Evolutionary conservation across 2,888 invertebrate species (phyloP), one percentile per base, ranked within the genome.

Genomic region (Mactromeris polynyma): DNA sequence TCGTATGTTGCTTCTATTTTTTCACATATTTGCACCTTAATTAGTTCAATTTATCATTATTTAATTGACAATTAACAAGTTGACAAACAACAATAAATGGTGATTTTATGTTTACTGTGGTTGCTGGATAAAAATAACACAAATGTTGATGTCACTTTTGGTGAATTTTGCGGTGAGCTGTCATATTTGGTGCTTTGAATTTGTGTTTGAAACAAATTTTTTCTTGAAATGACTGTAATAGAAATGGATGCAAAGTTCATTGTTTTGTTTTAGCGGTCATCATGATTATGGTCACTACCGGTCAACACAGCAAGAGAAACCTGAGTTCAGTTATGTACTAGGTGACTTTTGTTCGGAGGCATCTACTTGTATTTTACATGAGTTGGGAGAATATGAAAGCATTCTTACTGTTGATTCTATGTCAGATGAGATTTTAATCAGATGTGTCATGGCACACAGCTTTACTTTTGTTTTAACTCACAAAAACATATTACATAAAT

Each of bases 41-140:
- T 73, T 73, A 36, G 36, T 73, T 73, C 26, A 73, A 73, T 73
- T 73, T 33, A 36, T 73, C 73, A 73, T 73, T 33, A 73, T 46
- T 17, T 73, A 73, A 73, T 36, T 73, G 73, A 73, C 73, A 73
- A 33, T 73, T 73, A 33, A 69, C 69, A 69, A 19, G 26, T 31
- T 69, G 14, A 73, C 73, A 36, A 58, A 33, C 73, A 58, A 33
- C 73, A 36, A 36, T 73, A 17, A 36, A 33, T 33, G 33, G 73
- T 64, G 58, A 64, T 64, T 21, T 64, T 26, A 64, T 64, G 26
- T 2, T 64, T 26, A 26, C 26, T 64, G 58, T 26, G 58, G 58
- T 64, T 64, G 26, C 26, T 26, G 58, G 26, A 64, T 46, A 46
- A 46, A 46, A 46, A 46, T 17, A 17, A 9, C 17, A 46, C 26